A percentile compares a stretch with the other conserved stretches of the same genome.
These are phyloP conservation scores for Epinephelus lanceolatus DNA, from an alignment of 2,113 vertebrate species.

Conservation along the genomic window DNA sequence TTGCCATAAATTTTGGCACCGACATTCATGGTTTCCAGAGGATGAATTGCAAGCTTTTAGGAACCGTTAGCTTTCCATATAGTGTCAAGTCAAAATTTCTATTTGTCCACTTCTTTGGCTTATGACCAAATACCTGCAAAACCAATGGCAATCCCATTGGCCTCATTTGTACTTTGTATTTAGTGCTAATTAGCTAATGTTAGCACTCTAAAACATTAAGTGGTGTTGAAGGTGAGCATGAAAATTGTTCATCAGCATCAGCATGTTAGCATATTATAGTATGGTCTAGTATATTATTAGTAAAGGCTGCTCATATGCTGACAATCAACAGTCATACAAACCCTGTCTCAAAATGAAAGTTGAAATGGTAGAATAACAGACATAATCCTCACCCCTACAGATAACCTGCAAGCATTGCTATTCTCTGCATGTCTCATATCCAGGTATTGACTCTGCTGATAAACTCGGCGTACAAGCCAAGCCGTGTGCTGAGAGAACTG, in stretches of 20 bases:
- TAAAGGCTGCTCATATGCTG: neutral
- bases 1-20: neutral
- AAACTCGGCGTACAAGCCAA: conserved; percentile 98
- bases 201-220: neutral
- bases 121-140: neutral
- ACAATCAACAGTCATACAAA: neutral
- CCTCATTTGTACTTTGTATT: neutral
- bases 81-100: neutral
- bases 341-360: neutral
- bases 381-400: neutral
- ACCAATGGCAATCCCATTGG: neutral
- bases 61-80: neutral
- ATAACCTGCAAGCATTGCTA: conserved; percentile 9
- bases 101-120: neutral
- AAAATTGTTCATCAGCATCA: neutral
- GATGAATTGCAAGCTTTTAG: neutral
- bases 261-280: neutral
- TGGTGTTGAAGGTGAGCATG: neutral
- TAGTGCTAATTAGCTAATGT: no score
- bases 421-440: conserved; percentile 28
- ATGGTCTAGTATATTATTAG: no score
- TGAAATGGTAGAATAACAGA: neutral
- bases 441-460: conserved; percentile 96
- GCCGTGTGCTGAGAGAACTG: conserved; percentile 95
- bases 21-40: neutral